Conservation (phyloP, 2,797 vertebrate species). For the Myotis pilosus region DNA sequence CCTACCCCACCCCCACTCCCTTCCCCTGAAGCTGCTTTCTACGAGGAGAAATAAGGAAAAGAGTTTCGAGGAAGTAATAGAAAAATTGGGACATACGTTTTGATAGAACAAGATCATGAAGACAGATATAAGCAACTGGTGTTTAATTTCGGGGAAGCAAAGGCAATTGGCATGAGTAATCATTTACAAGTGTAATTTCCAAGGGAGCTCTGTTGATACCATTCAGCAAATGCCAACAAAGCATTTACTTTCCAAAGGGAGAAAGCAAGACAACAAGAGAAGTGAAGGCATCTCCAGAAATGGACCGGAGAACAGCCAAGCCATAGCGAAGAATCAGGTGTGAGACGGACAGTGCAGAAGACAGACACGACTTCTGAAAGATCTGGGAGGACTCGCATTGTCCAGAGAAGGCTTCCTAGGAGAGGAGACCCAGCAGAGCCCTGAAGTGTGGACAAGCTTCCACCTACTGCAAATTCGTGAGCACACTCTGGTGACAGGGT, state of each 20-base stretch:
- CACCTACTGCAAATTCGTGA: constrained; percentile 61
- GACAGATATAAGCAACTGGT: constrained; percentile 55
- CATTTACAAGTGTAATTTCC: constrained; percentile 71
- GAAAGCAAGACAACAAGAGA: constrained; percentile 76
- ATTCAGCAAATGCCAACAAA: constrained; percentile 77
- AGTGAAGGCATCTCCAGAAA: constrained; percentile 65
- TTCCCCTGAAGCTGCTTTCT: constrained; percentile 38
- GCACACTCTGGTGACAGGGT: constrained; percentile 67
- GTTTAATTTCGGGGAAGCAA: constrained; percentile 51
- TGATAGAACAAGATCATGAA: constrained; percentile 64
- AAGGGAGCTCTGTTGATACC: constrained; percentile 72
- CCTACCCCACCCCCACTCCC: not conserved
- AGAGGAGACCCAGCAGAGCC: constrained; percentile 61
- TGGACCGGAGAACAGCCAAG: constrained; percentile 54
- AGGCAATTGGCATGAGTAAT: constrained; percentile 57
- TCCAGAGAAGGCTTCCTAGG: constrained; percentile 56
- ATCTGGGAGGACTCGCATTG: constrained; percentile 43
- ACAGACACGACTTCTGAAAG: constrained; percentile 20
- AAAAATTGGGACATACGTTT: constrained; percentile 62
- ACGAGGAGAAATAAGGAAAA: constrained; percentile 55
- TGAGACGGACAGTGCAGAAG: constrained; percentile 59
- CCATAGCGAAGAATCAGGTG: constrained; percentile 61
- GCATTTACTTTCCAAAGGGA: constrained; percentile 79
- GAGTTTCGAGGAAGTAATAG: constrained; percentile 60
- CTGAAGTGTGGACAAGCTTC: constrained; percentile 54